phyloP scores from a whole-genome alignment of 2,888 invertebrate genomes.

The Cyclophora albipunctata region DNA sequence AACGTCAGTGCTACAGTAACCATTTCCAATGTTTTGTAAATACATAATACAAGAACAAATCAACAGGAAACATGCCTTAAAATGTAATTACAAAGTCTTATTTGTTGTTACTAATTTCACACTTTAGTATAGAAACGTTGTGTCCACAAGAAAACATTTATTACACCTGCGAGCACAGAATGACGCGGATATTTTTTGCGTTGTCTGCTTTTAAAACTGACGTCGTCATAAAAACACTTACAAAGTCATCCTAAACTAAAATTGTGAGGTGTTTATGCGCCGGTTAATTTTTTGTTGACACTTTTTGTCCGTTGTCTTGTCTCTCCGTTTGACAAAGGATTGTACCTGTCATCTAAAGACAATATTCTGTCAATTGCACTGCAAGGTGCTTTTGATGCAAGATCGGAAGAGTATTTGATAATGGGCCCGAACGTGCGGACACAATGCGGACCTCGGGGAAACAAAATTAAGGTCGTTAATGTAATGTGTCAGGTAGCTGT shows the following conservation, averaged over 20 bases:
- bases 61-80: conserved; percentile 13
- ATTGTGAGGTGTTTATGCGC: conserved; percentile 41
- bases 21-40: neutral
- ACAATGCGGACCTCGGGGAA: conserved; percentile 41
- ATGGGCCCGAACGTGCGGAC: conserved; percentile 48
- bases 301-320: conserved; percentile 17
- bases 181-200: conserved; percentile 42
- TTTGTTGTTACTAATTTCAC: conserved; percentile 47
- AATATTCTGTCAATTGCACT: conserved; percentile 60
- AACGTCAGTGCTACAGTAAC: neutral
- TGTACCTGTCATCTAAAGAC: conserved; percentile 62
- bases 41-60: conserved; percentile 5
- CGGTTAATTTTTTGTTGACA: conserved; percentile 32
- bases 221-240: conserved; percentile 52
- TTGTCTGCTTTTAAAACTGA: conserved; percentile 35
- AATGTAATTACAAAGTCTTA: conserved; percentile 24
- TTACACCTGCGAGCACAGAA: conserved; percentile 50
- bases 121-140: conserved; percentile 31
- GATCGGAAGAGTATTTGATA: conserved; percentile 31
- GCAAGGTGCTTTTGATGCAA: conserved; percentile 54
- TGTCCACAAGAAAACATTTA: conserved; percentile 37
- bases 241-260: conserved; percentile 38
- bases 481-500: conserved; percentile 55
- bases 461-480: conserved; percentile 40
- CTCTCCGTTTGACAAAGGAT: conserved; percentile 33